A percentile compares a stretch with the other conserved stretches of the same genome.
phyloP scores from a whole-genome alignment of 2,888 invertebrate species.

The Melikaiella ostensackeni region DNA sequence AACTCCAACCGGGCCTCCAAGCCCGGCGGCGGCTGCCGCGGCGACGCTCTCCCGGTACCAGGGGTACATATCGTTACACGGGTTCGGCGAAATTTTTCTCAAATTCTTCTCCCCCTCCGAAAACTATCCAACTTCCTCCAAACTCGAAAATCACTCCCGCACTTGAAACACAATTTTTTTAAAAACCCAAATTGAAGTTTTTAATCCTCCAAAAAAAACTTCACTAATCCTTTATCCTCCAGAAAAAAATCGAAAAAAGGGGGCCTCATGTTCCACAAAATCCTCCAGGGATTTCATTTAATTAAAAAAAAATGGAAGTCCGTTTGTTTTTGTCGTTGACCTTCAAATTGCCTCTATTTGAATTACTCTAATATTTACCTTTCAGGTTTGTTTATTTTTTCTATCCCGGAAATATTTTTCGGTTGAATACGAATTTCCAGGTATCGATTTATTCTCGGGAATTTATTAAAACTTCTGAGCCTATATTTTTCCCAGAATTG shows the following conservation, averaged over 20 bases:
- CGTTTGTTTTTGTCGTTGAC: not conserved
- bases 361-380: not conserved
- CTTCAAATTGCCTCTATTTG: not conserved
- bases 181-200: not conserved
- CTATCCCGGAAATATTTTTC: not conserved
- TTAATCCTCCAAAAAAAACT: not conserved
- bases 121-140: slow-evolving; percentile 26
- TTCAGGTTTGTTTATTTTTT: slow-evolving; percentile 5
- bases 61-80: slow-evolving; percentile 79
- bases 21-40: slow-evolving; percentile 79
- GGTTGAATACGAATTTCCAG: too few relatives aligned
- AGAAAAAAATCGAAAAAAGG: not conserved
- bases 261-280: not conserved
- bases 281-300: slow-evolving; percentile 7
- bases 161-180: not conserved
- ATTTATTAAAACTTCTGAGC: not conserved
- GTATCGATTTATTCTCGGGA: not conserved
- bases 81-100: slow-evolving; percentile 59
- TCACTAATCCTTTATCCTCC: slow-evolving; percentile 1
- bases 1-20: slow-evolving; percentile 75
- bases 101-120: slow-evolving; percentile 43
- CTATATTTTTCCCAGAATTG: not conserved
- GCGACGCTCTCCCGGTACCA: slow-evolving; percentile 81
- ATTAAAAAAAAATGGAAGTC: not conserved
- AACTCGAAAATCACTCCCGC: slow-evolving; percentile 40